phyloP scores from a whole-genome alignment of 1,140 invertebrate species.

The Cheumatopsyche charites region DNA sequence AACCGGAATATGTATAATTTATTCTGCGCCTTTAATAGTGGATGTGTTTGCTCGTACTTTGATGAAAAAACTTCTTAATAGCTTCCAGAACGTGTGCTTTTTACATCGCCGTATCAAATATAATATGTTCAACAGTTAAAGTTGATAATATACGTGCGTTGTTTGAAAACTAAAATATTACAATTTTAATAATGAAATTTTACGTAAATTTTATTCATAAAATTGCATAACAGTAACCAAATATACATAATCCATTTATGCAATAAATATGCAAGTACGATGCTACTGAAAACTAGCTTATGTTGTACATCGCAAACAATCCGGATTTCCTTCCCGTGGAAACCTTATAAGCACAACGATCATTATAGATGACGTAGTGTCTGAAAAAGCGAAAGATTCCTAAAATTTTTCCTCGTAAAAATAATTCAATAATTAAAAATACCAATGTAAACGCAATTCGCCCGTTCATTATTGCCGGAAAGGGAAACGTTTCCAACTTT shows the following conservation, averaged over 20 bases:
- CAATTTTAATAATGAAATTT: no score
- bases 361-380: background rate
- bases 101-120: no score
- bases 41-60: background rate
- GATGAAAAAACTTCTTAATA: conserved; percentile 22
- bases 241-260: no score
- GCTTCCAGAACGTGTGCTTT: background rate
- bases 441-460: background rate
- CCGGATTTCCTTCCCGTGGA: conserved; percentile 9
- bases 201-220: no score
- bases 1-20: no score
- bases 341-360: conserved; percentile 1
- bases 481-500: background rate
- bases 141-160: no score
- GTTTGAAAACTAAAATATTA: no score
- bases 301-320: background rate
- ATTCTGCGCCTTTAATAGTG: no score
- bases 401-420: background rate
- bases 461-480: background rate
- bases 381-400: background rate
- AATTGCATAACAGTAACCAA: no score
- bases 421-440: background rate
- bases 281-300: no score
- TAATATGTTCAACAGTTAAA: no score
- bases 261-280: no score